Base-by-base conservation (phyloP, 2,888 invertebrate genomes). In the Camptogramma bilineatum region DNA sequence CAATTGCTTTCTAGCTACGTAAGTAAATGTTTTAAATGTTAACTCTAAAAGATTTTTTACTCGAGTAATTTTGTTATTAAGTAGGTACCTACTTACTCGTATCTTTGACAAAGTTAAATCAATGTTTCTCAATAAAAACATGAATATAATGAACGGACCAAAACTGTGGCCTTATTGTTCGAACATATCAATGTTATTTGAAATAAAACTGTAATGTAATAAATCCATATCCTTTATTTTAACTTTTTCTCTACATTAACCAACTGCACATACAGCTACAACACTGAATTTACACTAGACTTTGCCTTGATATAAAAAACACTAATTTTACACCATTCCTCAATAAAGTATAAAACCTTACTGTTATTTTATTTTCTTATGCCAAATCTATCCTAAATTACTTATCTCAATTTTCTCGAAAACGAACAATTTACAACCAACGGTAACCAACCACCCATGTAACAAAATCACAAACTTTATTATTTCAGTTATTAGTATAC, bases 281-380 rank as follows among this genome's bases (percentile, higher is more conserved):
- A 79, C 79, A 84, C 81, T 57, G 54, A 75, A 82, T 80, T 77
- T 75, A 74, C 70, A 66, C 72, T 73, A 76, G n/a, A 44, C 64
- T 71, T 72, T 28, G 18, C 50, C 52, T 57, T 69, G 68, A 73
- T 73, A 76, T 68, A 74, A 78, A n/a, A 74, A 76, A 78, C 78
- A 81, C 76, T 73, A 80, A 74, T 78, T 80, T 82, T 83, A 84
- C 82, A 82, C 79, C 85, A 87, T 86, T 86, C 86, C 86, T 84
- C 77, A 88, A 89, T 89, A 88, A 90, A 89, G 67, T 81, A 80
- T 77, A 73, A 72, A 79, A 66, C 50, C 68, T 52, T 74, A 66
- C 79, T 75, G 78, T 80, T 80, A 62, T 75, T 79, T 80, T 77
- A 77, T 77, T 76, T 72, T 48, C 59, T 53, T 34, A 66, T 10